Base-by-base conservation (phyloP, 2,888 invertebrate species). In the Iphiclides podalirius region DNA sequence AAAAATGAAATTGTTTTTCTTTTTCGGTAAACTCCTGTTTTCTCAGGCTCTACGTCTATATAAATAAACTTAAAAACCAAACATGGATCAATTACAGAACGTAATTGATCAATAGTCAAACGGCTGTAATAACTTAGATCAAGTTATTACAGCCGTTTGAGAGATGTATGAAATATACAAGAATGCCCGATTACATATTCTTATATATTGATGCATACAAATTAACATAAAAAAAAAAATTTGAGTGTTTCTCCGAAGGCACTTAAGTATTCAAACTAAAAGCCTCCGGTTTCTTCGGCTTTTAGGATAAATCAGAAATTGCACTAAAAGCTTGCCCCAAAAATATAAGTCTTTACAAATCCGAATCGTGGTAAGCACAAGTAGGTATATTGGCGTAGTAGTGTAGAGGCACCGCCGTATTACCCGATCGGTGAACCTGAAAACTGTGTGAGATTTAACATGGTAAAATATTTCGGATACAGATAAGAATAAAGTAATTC, bases 401-500 rank as follows among this genome's bases (percentile, higher is more conserved):
- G 35, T 44, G 15, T 36, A 36, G 36, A 17, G 17, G 31, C 33
- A 39, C 33, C 38, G 38, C 20, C 40, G 40, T 40, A 47, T 47
- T 40, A 40, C 35, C 26, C 26, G 35, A 26, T 40, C 38, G 33
- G 31, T 39, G 46, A 46, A 39, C 38, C 38, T 11, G 46, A 46
- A 46, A 26, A 31, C 31, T 12, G 31, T n/a, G 12, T 31, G 31
- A 31, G 31, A 41, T 41, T 41, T 41, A 41, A 41, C 41, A 41
- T 17, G 33, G 33, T 31, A 17, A 33, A 46, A 46, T 46, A 46
- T 46, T 46, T 46, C 46, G 20, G 33, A 33, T 23, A 44, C 36
- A 36, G 44, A 44, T 44, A 44, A 44, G 45, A 45, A 37, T 45
- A 45, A 46, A 20, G 38, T 39, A 14, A 46, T 34, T 33, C 46